These are phyloP conservation scores for Trichopoda pennipes DNA, from an alignment of 2,888 invertebrate species.

Conservation along the genomic window DNA sequence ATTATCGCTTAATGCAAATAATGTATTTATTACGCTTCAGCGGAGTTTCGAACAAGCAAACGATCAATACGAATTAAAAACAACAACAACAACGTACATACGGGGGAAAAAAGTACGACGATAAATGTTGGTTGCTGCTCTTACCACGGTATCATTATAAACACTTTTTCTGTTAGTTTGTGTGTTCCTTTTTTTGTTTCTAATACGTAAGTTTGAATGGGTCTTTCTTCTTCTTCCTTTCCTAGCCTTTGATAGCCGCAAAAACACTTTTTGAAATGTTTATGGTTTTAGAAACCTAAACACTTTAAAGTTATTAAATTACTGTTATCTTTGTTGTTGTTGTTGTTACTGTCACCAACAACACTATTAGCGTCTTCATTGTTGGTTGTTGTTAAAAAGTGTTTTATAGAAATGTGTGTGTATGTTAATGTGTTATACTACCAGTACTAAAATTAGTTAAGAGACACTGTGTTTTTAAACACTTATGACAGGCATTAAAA, in stretches of 20 bases:
- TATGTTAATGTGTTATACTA: background rate
- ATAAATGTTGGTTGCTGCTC: background rate
- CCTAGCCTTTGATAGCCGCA: conserved; percentile 49
- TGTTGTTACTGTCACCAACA: background rate
- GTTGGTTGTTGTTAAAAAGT: conserved; percentile 16
- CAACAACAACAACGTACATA: background rate
- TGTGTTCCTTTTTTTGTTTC: background rate
- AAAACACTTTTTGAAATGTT: conserved; percentile 60
- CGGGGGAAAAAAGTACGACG: background rate
- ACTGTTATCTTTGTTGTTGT: conserved; percentile 11
- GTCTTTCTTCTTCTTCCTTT: conserved; percentile 23
- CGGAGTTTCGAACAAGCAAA: background rate
- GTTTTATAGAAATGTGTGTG: background rate
- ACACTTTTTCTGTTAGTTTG: background rate
- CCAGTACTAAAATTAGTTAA: conserved; percentile 10
- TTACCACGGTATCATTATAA: conserved; percentile 12
- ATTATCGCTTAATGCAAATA: background rate
- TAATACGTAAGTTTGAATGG: conserved; percentile 15
- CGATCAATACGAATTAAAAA: background rate
- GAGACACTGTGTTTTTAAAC: conserved; percentile 45
- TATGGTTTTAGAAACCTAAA: conserved; percentile 60
- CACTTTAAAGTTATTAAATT: conserved; percentile 61
- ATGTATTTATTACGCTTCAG: background rate
- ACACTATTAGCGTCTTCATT: conserved; percentile 21
- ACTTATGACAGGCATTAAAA: conserved; percentile 57